A percentile compares a stretch with the other conserved stretches of the same genome.
phyloP scores from a whole-genome alignment of 2,113 vertebrate species.

The Oryzias celebensis region DNA sequence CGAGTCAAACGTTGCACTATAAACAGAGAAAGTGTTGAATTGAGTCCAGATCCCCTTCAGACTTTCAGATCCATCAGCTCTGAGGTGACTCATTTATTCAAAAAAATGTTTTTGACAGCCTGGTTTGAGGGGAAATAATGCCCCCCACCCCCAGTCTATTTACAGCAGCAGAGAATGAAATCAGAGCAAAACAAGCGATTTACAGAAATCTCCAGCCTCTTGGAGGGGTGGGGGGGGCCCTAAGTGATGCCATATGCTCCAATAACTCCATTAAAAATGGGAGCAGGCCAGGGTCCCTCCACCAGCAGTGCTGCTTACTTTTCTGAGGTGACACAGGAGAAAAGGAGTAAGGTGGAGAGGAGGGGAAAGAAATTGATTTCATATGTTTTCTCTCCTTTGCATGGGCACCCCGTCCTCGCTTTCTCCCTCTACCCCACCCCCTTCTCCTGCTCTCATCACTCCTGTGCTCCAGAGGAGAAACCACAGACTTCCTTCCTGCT shows the following conservation, averaged over 20 bases:
- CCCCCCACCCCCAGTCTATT: conserved; percentile 24
- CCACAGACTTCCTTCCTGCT: conserved; percentile 75
- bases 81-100: too few relatives aligned
- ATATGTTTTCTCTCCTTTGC: conserved; percentile 69
- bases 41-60: neutral
- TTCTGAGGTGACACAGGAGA: conserved; percentile 74
- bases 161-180: conserved; percentile 37
- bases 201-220: conserved; percentile 52
- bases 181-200: conserved; percentile 62
- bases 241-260: conserved; percentile 79
- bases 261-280: conserved; percentile 76
- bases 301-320: conserved; percentile 66
- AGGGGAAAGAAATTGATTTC: conserved; percentile 74
- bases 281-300: conserved; percentile 62
- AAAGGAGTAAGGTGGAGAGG: conserved; percentile 20
- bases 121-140: too few relatives aligned
- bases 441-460: conserved; percentile 37
- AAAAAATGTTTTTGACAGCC: too few relatives aligned
- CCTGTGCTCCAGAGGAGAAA: conserved; percentile 62
- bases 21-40: neutral
- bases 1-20: conserved; percentile 5
- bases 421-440: conserved; percentile 17
- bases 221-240: conserved; percentile 36
- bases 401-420: conserved; percentile 18
- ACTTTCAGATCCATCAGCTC: too few relatives aligned